These are phyloP conservation scores for Marronus borbonicus DNA, from an alignment of 2,888 invertebrate genomes.

Conservation along the genomic window DNA sequence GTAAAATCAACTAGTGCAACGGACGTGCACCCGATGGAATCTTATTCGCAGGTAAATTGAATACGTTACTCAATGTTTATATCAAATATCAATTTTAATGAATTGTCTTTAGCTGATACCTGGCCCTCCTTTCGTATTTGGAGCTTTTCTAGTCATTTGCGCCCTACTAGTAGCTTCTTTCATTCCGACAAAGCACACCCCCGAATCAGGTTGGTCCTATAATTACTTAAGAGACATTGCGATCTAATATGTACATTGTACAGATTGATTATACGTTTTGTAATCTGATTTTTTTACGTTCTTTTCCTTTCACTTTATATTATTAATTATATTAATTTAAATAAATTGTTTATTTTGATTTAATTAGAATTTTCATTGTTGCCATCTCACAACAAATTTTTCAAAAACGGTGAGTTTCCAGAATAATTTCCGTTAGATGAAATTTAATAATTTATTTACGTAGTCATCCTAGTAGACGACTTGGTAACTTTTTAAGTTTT, in stretches of 20 bases:
- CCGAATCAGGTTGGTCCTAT: slow-evolving; percentile 71
- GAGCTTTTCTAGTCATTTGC: slow-evolving; percentile 95
- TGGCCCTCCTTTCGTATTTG: slow-evolving; percentile 98
- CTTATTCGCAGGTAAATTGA: slow-evolving; percentile 71
- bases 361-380: slow-evolving; percentile 25
- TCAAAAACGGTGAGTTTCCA: too few relatives aligned
- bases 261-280: too few relatives aligned
- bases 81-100: not conserved
- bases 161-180: slow-evolving; percentile 94
- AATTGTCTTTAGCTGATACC: slow-evolving; percentile 81
- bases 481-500: too few relatives aligned
- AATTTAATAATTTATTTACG: too few relatives aligned
- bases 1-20: slow-evolving; percentile 71
- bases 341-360: slow-evolving; percentile 29
- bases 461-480: too few relatives aligned
- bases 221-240: slow-evolving; percentile 41
- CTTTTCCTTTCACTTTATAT: not conserved
- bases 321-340: slow-evolving; percentile 24
- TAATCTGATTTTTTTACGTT: too few relatives aligned
- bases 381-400: not conserved
- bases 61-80: not conserved
- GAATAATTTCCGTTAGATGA: too few relatives aligned
- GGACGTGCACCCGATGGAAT: slow-evolving; percentile 71
- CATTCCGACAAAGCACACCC: slow-evolving; percentile 75
- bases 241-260: slow-evolving; percentile 27